These are phyloP conservation scores for Oligia fasciuncula DNA, from an alignment of 2,888 invertebrate genomes.

Conservation along the genomic window DNA sequence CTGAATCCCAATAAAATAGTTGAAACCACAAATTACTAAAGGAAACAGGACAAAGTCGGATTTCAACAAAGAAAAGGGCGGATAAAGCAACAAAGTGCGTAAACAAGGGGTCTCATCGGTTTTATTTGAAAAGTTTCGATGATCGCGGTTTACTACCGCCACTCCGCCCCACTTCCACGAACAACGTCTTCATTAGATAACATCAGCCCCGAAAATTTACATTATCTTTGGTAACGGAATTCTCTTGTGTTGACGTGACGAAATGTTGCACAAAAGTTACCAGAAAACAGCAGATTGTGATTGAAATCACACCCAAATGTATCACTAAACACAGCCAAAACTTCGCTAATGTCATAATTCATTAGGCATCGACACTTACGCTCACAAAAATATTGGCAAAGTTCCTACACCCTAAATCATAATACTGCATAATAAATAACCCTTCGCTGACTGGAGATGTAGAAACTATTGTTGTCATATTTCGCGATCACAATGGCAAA, in stretches of 20 bases:
- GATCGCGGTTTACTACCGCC: constrained; percentile 77
- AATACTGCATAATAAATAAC: constrained; percentile 61
- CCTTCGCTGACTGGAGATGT: constrained; percentile 51
- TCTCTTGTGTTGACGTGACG: constrained; percentile 11
- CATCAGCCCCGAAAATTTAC: constrained; percentile 66
- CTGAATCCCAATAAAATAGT: constrained; percentile 64
- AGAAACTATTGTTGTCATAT: constrained; percentile 66
- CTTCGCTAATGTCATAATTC: constrained; percentile 53
- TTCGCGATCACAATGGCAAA: constrained; percentile 57
- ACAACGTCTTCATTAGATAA: constrained; percentile 67
- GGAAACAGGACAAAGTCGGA: constrained; percentile 77
- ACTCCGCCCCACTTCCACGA: constrained; percentile 66
- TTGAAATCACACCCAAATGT: constrained; percentile 32
- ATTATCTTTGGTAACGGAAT: constrained; percentile 55
- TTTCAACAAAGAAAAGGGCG: constrained; percentile 80
- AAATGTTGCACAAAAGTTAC: constrained; percentile 18
- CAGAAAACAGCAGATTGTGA: constrained; percentile 24
- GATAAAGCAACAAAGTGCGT: constrained; percentile 80
- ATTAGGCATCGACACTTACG: constrained; percentile 45
- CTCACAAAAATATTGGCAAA: constrained; percentile 58
- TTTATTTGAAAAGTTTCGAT: constrained; percentile 87
- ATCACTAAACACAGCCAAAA: constrained; percentile 33
- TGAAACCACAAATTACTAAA: constrained; percentile 74
- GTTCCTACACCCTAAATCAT: constrained; percentile 58
- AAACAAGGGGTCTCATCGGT: constrained; percentile 84